Evolutionary conservation across 2,797 vertebrate species (phyloP).

Genomic region (Etheostoma perlongum): DNA sequence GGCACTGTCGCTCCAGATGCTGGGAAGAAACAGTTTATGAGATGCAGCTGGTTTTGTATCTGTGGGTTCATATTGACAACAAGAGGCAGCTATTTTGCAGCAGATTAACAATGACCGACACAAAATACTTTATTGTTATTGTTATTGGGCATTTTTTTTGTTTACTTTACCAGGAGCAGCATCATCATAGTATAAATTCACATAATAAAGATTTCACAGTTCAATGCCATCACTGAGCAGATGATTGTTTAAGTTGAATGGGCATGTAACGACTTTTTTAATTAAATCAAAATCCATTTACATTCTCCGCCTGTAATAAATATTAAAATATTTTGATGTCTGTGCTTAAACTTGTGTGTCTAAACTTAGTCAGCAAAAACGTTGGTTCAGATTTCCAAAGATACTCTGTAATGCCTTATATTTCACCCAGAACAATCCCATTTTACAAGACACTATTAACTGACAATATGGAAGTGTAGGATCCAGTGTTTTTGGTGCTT

Average conservation of each 20-base stretch:
- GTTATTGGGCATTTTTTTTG: background rate
- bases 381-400: background rate
- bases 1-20: conserved; percentile 60
- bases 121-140: background rate
- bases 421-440: background rate
- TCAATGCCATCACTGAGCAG: conserved; percentile 4
- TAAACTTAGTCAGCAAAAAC: background rate
- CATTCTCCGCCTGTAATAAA: background rate
- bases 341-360: background rate
- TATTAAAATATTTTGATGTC: too few species aligned
- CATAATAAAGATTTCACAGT: background rate
- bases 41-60: background rate
- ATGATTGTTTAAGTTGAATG: background rate
- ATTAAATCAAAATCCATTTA: background rate
- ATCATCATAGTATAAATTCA: background rate
- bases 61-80: conserved; percentile 11
- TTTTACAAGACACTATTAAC: background rate
- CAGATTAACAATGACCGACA: conserved; percentile 3
- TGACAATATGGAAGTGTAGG: background rate
- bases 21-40: conserved; percentile 12
- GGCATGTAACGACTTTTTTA: background rate
- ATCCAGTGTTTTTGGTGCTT: background rate
- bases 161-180: background rate
- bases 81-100: background rate
- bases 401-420: background rate